Base-by-base conservation (phyloP, 2,797 vertebrate species). In the Rhinichthys osculus region DNA sequence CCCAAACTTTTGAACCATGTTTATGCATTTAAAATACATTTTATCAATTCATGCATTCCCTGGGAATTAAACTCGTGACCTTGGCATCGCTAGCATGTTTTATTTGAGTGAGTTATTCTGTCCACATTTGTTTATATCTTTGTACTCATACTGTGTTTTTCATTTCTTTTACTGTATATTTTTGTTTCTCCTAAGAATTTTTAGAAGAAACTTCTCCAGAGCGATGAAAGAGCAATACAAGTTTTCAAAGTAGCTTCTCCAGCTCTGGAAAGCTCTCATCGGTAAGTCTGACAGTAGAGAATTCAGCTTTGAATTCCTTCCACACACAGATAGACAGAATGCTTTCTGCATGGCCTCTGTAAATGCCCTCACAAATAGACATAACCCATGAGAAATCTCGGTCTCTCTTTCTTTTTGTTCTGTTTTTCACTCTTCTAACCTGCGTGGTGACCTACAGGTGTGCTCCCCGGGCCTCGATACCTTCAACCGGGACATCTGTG, bases 401-500 rank as follows among this genome's bases (percentile, higher is more conserved):
- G 17, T 40, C 33, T 33, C 38, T 30, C 14, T 67, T 35, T 50
- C 72, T 35, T 42, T 73, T 66, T 30, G 10, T 66, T 66, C 44
- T 57, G 27, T 10, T 57, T 78, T 76, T 40, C 52, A 70, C 54
- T 67, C 54, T 42, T 57, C 59, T 82, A 77, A 86, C 85, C 74
- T 83, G 81, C 16, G 33, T 30, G 71, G 54, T 54, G 78, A 64
- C 23, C 78, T 83, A 23, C 86, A 82, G 84, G 86, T 89, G 84
- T 57, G 23, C 54, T 38, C 59, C 1, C 38, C 67, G 19, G 38
- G 19, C 52, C 11, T 47, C 44, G 27, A 44, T 62, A 83, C 76
- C 78, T 78, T 71, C 78, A 85, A n/a, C 33, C 72, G 7, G 42
- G 73, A 86, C 79, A 88, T 85, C 87, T 86, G 82, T 79, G 79